Conservation (phyloP, 2,797 vertebrate species). For the Hephaestus fuliginosus region DNA sequence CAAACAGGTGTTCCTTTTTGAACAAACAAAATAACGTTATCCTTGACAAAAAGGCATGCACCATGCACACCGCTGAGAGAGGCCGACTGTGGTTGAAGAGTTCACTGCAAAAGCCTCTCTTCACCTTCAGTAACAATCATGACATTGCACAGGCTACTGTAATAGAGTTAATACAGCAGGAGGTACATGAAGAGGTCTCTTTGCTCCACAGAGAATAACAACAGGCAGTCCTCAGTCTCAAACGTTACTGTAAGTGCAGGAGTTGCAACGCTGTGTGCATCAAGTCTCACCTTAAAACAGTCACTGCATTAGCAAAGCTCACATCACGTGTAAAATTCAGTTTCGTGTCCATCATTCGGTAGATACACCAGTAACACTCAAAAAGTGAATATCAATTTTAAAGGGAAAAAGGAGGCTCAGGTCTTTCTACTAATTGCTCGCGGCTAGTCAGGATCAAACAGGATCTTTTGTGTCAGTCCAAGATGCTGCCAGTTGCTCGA, state of each 20-base stretch:
- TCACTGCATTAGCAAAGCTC: not conserved
- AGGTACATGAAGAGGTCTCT: slow-evolving; percentile 60
- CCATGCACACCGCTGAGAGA: not conserved
- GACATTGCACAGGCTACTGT: slow-evolving; percentile 52
- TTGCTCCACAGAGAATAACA: slow-evolving; percentile 41
- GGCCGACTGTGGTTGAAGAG: slow-evolving; percentile 49
- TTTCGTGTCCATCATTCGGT: not conserved
- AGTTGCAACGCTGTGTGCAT: not conserved
- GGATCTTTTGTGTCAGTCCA: slow-evolving; percentile 20
- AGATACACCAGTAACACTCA: not conserved
- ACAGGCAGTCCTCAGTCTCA: slow-evolving; percentile 3
- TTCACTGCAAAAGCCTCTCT: slow-evolving; percentile 30
- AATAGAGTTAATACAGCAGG: slow-evolving; percentile 67
- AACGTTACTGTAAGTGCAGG: slow-evolving; percentile 19
- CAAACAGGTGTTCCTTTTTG: slow-evolving; percentile 2
- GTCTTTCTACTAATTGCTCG: not conserved
- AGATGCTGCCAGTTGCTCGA: not conserved
- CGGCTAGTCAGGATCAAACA: slow-evolving; percentile 22
- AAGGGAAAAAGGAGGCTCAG: not conserved
- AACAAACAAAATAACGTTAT: slow-evolving; percentile 30
- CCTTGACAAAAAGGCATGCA: slow-evolving; percentile 32
- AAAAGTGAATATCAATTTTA: not conserved
- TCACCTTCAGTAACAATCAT: slow-evolving; percentile 62
- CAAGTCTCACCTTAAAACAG: not conserved
- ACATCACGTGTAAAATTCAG: not conserved